A percentile compares a stretch with the other conserved stretches of the same genome.
These are phyloP conservation scores for Brachypterus glaber DNA, from an alignment of 2,888 invertebrate genomes.

Conservation along the genomic window DNA sequence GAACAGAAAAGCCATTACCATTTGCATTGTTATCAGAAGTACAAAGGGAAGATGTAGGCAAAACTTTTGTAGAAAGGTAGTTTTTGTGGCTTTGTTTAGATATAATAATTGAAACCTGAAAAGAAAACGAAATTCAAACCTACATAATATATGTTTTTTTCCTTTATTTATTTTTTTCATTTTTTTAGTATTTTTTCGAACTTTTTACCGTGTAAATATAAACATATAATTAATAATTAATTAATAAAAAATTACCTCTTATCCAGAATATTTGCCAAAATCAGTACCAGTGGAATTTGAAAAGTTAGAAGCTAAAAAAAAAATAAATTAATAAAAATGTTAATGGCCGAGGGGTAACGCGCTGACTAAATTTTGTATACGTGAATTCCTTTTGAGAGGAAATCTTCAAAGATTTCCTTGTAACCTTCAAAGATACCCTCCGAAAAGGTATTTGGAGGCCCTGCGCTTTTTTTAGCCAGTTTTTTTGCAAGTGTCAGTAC, in stretches of 20 bases:
- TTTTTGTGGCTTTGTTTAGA: slow-evolving; percentile 22
- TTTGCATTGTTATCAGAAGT: slow-evolving; percentile 49
- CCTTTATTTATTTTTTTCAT: no score
- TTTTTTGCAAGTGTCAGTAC: no score
- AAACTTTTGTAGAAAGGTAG: no score
- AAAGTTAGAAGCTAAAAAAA: slow-evolving; percentile 60
- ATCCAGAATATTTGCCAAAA: slow-evolving; percentile 59
- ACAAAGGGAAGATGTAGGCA: slow-evolving; percentile 45
- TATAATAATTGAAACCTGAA: slow-evolving; percentile 32
- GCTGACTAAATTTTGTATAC: no score
- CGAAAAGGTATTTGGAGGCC: no score
- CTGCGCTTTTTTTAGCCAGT: no score
- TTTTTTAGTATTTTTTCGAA: no score
- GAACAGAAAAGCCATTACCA: slow-evolving; percentile 63
- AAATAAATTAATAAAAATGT: slow-evolving; percentile 8
- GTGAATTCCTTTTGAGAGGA: no score
- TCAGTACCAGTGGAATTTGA: slow-evolving; percentile 64
- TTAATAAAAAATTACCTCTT: slow-evolving; percentile 38
- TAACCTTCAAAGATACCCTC: no score
- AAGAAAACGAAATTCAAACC: slow-evolving; percentile 15
- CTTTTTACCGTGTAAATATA: neutral
- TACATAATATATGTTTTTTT: slow-evolving; percentile 3
- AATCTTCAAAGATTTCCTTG: no score
- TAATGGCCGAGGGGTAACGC: neutral
- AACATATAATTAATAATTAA: neutral